Evolutionary conservation across 2,797 vertebrate species (phyloP), one percentile per base, ranked within the genome.

Genomic region (Xenentodon cancila): DNA sequence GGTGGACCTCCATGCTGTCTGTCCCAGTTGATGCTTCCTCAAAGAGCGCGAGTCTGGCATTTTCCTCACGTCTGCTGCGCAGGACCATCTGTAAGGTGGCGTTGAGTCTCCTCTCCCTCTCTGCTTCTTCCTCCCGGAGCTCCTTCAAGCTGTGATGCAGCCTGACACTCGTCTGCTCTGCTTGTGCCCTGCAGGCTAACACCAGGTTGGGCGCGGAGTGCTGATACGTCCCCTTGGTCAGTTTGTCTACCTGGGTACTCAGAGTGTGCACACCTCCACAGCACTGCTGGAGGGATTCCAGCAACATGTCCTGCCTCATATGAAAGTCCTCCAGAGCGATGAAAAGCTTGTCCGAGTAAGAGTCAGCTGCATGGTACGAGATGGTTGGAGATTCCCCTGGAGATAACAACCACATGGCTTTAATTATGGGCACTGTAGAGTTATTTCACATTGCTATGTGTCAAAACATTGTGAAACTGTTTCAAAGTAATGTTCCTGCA

Each of bases 261-360:
- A 88, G 19, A 22, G 84, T 75, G 6, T 15, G 22, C 56, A 58
- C 53, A 32, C 67, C 80, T 27, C 53, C 64, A 3, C 81, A 78
- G 75, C 82, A 85, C 1, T 64, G 68, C 51, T 84, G 77, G 59
- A 75, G 32, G 27, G 88, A 82, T 6, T 84, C 84, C 79, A 90
- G 73, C 55, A 91, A 75, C 82, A 89, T 84, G 64, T 81, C 90
- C 81, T 92, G 88, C 50, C 87, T 91, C 91, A 91, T 92, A 73
- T 89, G 82, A 45, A 88, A 86, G 77, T 92, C 77, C 80, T 92
- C 91, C 76, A 92, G 81, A 42, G 84, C 57, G 6, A 89, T 80
- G 70, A 92, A 91, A 43, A 92, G 83, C 65, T 87, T 88, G 67
- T 92, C 90, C 92, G 89, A 93, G 81, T 67, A 88, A 40, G 91